A percentile compares a stretch with the other conserved stretches of the same genome.
phyloP scores from a whole-genome alignment of 2,797 vertebrate genomes.

The Peromyscus attwateri region DNA sequence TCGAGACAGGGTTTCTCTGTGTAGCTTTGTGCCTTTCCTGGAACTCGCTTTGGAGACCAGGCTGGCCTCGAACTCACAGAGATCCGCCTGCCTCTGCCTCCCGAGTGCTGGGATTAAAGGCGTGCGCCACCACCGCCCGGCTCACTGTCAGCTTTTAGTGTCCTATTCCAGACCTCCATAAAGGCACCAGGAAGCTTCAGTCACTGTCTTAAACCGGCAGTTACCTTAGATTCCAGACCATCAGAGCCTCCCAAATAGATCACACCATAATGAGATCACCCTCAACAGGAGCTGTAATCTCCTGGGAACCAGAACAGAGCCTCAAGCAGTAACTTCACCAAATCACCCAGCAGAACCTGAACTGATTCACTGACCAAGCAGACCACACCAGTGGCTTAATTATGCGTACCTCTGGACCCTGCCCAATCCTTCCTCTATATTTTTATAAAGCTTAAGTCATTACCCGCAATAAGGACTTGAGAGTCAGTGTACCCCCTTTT shows the following conservation, averaged over 20 bases:
- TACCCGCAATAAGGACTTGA: neutral
- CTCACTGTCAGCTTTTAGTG: neutral
- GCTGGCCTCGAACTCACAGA: too few relatives aligned
- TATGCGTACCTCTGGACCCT: neutral
- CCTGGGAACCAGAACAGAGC: neutral
- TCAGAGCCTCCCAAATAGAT: neutral
- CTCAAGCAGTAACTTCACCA: neutral
- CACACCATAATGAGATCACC: neutral
- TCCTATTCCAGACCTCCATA: neutral
- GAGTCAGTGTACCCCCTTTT: neutral
- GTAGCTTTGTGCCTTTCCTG: too few relatives aligned
- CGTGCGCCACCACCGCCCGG: too few relatives aligned
- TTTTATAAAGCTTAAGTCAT: neutral
- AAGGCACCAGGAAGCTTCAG: neutral
- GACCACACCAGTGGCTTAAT: neutral
- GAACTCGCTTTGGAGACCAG: too few relatives aligned
- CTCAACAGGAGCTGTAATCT: neutral
- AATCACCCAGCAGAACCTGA: neutral
- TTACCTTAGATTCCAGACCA: neutral
- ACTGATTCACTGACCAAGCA: neutral
- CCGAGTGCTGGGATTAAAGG: too few relatives aligned
- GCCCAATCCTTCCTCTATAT: neutral
- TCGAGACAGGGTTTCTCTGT: too few relatives aligned
- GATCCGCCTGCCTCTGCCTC: too few relatives aligned
- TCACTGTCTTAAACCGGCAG: neutral